phyloP scores from a whole-genome alignment of 2,797 vertebrate species.

The Potorous gilbertii region DNA sequence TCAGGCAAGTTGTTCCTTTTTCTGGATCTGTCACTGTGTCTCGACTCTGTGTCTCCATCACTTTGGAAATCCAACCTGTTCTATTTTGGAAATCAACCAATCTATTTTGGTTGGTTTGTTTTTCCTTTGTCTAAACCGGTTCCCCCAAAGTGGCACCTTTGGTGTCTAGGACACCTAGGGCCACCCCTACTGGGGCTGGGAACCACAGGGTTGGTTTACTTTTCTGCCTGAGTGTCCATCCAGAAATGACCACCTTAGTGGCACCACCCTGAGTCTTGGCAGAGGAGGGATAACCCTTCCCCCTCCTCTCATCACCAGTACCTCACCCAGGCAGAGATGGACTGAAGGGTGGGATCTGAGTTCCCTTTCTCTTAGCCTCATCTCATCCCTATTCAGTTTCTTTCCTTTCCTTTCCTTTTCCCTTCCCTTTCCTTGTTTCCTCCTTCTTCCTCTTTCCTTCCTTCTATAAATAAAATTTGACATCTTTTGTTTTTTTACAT shows the following conservation, averaged over 20 bases:
- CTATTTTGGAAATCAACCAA: neutral
- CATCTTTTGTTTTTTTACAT: neutral
- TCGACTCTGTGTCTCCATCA: conserved; percentile 8
- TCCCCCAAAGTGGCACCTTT: conserved; percentile 51
- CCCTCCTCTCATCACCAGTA: neutral
- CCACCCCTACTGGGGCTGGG: neutral
- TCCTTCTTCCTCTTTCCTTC: no score
- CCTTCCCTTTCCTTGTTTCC: neutral
- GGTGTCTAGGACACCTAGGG: conserved; percentile 60
- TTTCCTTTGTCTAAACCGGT: conserved; percentile 46
- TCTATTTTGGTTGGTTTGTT: conserved; percentile 51
- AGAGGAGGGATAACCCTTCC: neutral
- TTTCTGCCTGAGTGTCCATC: neutral
- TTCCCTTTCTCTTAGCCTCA: neutral
- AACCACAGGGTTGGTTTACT: conserved; percentile 38
- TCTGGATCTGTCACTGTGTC: neutral
- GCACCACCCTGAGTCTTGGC: conserved; percentile 15
- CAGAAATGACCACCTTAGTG: conserved; percentile 49
- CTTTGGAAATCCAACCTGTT: neutral
- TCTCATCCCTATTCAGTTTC: neutral
- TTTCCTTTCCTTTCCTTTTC: neutral
- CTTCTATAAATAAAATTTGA: no score
- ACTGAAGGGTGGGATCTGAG: neutral
- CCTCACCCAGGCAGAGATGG: neutral
- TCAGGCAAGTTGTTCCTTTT: neutral